Evolutionary conservation across 2,113 vertebrate species (phyloP).

Genomic region (Callopanchax toddi): DNA sequence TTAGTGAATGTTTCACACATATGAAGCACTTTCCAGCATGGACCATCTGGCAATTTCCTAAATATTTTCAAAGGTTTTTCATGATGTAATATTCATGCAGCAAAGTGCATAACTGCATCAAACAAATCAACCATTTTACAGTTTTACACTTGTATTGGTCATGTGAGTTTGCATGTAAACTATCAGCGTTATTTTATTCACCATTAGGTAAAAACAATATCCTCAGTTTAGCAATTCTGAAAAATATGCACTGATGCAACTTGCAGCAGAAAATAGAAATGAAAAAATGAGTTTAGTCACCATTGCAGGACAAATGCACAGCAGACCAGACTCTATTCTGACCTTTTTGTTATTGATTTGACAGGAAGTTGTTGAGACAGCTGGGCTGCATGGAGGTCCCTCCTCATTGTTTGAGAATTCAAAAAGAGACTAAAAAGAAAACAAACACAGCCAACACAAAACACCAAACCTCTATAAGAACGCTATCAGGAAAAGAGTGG

Average conservation of each 20-base stretch:
- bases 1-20: conserved; percentile 9
- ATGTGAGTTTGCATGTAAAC: background rate
- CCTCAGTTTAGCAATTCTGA: background rate
- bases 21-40: background rate
- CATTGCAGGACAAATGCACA: conserved; percentile 1
- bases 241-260: background rate
- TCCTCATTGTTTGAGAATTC: conserved; percentile 68
- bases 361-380: conserved; percentile 71
- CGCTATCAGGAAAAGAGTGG: conserved; percentile 51
- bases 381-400: conserved; percentile 30
- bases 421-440: conserved; percentile 45
- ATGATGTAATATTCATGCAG: background rate
- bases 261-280: background rate
- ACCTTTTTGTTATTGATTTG: conserved; percentile 37
- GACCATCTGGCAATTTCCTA: background rate
- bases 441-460: conserved; percentile 46
- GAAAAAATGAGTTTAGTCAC: background rate
- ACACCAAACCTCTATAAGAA: conserved; percentile 31
- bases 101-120: background rate
- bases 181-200: background rate
- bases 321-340: conserved; percentile 29
- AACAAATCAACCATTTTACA: background rate
- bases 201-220: background rate
- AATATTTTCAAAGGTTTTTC: background rate
- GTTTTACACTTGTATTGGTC: background rate